These are phyloP conservation scores for Urocitellus parryii DNA, from an alignment of 2,113 vertebrate species.

Conservation along the genomic window DNA sequence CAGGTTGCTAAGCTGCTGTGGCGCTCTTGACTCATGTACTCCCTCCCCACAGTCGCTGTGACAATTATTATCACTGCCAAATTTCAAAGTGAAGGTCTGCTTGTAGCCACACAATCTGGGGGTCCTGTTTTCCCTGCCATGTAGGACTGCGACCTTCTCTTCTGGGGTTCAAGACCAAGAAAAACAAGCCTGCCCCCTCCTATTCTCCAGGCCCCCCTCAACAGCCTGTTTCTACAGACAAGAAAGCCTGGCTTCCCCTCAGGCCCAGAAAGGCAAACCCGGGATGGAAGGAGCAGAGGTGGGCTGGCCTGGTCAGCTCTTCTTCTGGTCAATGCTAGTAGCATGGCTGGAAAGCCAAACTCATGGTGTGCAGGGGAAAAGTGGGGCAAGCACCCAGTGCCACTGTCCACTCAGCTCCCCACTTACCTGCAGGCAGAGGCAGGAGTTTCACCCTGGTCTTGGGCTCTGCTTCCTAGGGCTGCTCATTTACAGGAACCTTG, in stretches of 20 bases:
- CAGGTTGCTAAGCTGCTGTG: neutral
- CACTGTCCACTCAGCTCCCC: neutral
- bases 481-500: neutral
- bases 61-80: too few species aligned
- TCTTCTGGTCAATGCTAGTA: neutral
- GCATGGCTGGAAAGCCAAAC: fast-evolving
- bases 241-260: neutral
- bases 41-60: too few species aligned
- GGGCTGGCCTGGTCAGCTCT: neutral
- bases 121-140: neutral
- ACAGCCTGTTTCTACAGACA: neutral
- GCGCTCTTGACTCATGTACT: neutral
- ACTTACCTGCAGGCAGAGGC: neutral
- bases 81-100: neutral
- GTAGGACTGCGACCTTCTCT: neutral
- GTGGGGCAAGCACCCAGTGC: neutral
- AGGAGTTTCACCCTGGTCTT: neutral
- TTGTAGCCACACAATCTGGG: too few species aligned
- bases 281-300: too few species aligned
- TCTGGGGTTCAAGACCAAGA: neutral
- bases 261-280: neutral
- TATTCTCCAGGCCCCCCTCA: neutral
- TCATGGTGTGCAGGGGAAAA: neutral
- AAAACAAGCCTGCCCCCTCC: neutral
- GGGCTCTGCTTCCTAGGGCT: neutral